Evolutionary conservation across 2,113 vertebrate genomes (phyloP), one percentile per base, ranked within the genome.

Genomic region (Petrocephalus microphthalmus): DNA sequence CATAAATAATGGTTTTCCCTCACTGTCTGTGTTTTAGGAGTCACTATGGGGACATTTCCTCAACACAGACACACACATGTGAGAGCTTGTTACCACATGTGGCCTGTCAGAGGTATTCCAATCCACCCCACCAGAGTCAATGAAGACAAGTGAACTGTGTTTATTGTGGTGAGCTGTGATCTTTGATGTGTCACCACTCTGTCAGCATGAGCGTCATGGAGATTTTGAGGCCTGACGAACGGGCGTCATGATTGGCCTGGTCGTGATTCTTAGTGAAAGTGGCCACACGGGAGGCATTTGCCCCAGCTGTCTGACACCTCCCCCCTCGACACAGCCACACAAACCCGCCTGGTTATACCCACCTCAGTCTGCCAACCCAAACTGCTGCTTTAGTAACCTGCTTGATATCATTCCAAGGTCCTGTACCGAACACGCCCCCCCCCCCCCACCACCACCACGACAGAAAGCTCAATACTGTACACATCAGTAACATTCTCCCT

Each of bases 31-130:
- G 52, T 15, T 37, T 78, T 11, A 42, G 33, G 71, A 42, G 33
- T 78, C 17, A 42, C 71, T 78, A 11, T 78, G 33, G 25, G 71
- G 25, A 7, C 20, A 15, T 52, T 84, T 78, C 33, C 29, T 87
- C 22, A 67, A 87, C 87, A 45, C 86, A 87, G 37, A 87, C 25
- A 67, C 19, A 33, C 67, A 88, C 64, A 88, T 17, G 7, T 82
- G n/a, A 49, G 54, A 78, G 33, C 33, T 51, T 29, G 25, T 71
- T 15, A 74, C 29, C 29, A 74, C 15, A 71, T 37, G 67, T 74
- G 67, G 25, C 67, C 25, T 74, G 67, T 83, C 87, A 83, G 42
- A 51, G 42, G 11, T 10, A 5, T 84, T 25, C 13, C 74, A 54
- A 7, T 42, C 2, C 52, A 22, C 74, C 57, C 86, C 11, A 13